Conservation (phyloP, 2,113 vertebrate genomes). For the Trochalopteron elliotii region DNA sequence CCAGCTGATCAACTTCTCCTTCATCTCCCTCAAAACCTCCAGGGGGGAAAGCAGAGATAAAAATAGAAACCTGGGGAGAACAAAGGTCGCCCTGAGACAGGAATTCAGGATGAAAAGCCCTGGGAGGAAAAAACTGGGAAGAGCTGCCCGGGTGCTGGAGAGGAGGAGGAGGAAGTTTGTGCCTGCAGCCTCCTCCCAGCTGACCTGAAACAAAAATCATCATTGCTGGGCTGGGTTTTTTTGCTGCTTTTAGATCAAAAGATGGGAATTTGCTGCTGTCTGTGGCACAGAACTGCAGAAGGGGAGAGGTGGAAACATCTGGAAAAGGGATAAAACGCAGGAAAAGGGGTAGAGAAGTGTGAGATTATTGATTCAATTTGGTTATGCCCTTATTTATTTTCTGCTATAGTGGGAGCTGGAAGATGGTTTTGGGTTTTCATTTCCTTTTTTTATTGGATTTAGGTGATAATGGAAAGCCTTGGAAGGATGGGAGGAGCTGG, state of each 20-base stretch:
- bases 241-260: neutral
- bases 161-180: neutral
- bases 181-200: neutral
- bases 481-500: neutral
- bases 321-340: neutral
- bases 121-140: neutral
- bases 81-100: neutral
- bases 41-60: neutral
- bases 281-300: neutral
- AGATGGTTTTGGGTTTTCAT: neutral
- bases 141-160: neutral
- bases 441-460: neutral
- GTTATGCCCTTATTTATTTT: neutral
- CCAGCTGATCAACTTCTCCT: neutral
- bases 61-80: neutral
- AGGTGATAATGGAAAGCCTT: neutral
- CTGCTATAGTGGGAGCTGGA: neutral
- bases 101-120: neutral
- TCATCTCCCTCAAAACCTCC: neutral
- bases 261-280: neutral
- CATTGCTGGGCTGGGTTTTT: neutral
- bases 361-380: neutral
- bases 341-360: neutral
- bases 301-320: neutral
- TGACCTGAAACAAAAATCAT: neutral